These are phyloP conservation scores for Arremon brunneinucha DNA, from an alignment of 2,797 vertebrate genomes.

Conservation along the genomic window DNA sequence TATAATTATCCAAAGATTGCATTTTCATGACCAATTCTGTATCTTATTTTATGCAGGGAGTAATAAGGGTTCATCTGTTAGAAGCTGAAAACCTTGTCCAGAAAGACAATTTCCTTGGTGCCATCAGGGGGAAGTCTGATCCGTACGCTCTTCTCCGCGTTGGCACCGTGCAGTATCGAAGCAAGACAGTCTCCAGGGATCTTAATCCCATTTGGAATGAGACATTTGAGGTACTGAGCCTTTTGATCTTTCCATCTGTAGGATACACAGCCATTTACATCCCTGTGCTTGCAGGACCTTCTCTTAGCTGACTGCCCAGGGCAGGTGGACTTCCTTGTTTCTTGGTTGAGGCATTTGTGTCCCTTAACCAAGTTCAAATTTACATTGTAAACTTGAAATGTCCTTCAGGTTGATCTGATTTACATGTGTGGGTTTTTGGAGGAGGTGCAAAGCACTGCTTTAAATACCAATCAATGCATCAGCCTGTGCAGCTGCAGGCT, in stretches of 20 bases:
- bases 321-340: not conserved
- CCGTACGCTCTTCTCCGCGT: constrained; percentile 86
- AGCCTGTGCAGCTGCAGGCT: not conserved
- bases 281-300: not conserved
- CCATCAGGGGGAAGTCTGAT: constrained; percentile 92
- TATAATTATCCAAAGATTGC: not conserved
- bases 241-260: not conserved
- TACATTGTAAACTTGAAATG: not conserved
- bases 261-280: not conserved
- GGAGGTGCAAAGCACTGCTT: constrained; percentile 18
- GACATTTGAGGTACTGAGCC: constrained; percentile 85
- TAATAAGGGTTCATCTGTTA: constrained; percentile 86
- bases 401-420: constrained; percentile 16
- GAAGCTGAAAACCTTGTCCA: constrained; percentile 87
- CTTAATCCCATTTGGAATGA: constrained; percentile 90
- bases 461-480: constrained; percentile 28
- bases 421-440: constrained; percentile 31
- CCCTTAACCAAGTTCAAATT: not conserved
- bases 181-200: constrained; percentile 85
- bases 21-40: not conserved
- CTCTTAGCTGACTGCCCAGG: not conserved
- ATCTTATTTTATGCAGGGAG: constrained; percentile 79
- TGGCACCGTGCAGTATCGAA: constrained; percentile 80
- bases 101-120: constrained; percentile 89
- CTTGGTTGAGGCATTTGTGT: not conserved